Conservation (phyloP, 2,113 vertebrate species). For the Sebastes fasciatus region DNA sequence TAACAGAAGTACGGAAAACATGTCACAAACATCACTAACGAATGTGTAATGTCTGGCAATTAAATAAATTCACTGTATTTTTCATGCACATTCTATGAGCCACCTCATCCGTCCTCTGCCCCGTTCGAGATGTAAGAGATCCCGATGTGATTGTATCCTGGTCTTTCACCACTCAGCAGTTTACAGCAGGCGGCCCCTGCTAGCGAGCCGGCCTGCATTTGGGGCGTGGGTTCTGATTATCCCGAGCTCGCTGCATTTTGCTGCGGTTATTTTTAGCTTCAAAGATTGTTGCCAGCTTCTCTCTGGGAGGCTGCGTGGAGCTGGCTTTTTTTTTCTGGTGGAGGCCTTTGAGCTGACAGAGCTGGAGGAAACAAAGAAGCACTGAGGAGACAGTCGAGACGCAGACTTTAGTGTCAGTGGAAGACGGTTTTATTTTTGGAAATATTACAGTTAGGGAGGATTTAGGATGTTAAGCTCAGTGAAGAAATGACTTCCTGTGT, state of each 20-base stretch:
- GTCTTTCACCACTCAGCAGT: slow-evolving; percentile 77
- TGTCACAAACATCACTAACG: no score
- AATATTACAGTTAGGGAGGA: slow-evolving; percentile 42
- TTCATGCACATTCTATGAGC: slow-evolving; percentile 40
- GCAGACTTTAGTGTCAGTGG: slow-evolving; percentile 42
- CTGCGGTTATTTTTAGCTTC: slow-evolving; percentile 80
- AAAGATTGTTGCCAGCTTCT: slow-evolving; percentile 72
- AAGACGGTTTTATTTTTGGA: slow-evolving; percentile 44
- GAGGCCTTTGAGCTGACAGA: slow-evolving; percentile 58
- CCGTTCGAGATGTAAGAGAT: slow-evolving; percentile 54
- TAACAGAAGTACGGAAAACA: no score
- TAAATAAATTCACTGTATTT: slow-evolving; percentile 10
- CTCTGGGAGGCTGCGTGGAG: slow-evolving; percentile 58
- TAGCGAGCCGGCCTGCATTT: slow-evolving; percentile 51
- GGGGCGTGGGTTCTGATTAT: slow-evolving; percentile 76
- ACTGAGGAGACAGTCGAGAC: slow-evolving; percentile 44
- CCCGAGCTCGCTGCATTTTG: slow-evolving; percentile 60
- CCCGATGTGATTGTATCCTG: slow-evolving; percentile 62
- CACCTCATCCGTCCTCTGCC: slow-evolving; percentile 41
- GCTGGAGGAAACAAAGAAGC: slow-evolving; percentile 58
- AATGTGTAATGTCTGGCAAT: background rate
- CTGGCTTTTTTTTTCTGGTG: slow-evolving; percentile 48
- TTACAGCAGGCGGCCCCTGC: slow-evolving; percentile 44
- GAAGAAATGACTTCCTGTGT: background rate
- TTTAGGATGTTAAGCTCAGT: slow-evolving; percentile 44